Conservation (phyloP, 2,888 invertebrate species). For the Biston betularia region DNA sequence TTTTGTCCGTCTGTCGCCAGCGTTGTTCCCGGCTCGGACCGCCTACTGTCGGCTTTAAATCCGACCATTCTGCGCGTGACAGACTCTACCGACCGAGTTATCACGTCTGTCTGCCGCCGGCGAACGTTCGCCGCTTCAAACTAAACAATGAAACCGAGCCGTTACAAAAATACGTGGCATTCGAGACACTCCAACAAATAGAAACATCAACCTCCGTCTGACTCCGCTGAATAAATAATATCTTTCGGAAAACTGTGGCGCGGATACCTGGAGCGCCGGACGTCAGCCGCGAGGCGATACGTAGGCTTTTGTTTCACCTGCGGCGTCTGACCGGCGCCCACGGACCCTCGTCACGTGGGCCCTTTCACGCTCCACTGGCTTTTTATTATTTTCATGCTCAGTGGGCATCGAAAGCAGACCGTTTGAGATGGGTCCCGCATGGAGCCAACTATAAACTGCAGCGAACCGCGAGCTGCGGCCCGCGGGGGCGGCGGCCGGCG, state of each 20-base stretch:
- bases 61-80: conserved; percentile 1
- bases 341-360: conserved; percentile 45
- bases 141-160: conserved; percentile 7
- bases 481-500: too few species aligned
- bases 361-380: conserved; percentile 42
- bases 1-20: neutral
- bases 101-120: conserved; percentile 7
- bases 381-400: conserved; percentile 48
- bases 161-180: conserved; percentile 22
- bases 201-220: conserved; percentile 20
- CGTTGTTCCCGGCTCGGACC: neutral
- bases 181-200: conserved; percentile 13
- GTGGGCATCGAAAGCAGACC: conserved; percentile 38
- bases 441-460: conserved; percentile 40
- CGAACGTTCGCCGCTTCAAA: conserved; percentile 8
- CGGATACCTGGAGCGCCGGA: conserved; percentile 31
- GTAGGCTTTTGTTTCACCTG: conserved; percentile 34
- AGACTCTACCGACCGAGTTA: conserved; percentile 7
- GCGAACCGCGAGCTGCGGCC: conserved; percentile 14
- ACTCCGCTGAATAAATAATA: conserved; percentile 35
- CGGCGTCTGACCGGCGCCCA: conserved; percentile 33
- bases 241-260: conserved; percentile 19
- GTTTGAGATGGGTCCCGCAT: conserved; percentile 38
- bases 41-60: neutral
- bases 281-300: conserved; percentile 32